Base-by-base conservation (phyloP, 1,140 invertebrate genomes). In the Procambarus clarkii region DNA sequence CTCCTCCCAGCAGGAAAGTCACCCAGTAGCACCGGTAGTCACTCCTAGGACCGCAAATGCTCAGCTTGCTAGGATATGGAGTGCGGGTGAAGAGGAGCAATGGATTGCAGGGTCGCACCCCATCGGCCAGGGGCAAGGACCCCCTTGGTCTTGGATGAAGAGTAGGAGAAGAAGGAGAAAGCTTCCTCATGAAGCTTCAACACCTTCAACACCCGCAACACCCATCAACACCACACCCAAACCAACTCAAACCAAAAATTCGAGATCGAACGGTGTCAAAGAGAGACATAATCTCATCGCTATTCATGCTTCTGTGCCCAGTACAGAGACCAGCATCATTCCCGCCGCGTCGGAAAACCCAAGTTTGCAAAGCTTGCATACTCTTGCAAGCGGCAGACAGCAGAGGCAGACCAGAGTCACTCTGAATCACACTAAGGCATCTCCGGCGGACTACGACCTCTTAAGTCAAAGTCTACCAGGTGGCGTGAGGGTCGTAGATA, bases 21-120 rank as follows among this genome's bases (percentile, higher is more conserved):
- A 45, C 15, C 69, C 83, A 11, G 8, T 45, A 2, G n/a, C n/a
- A n/a, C 48, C 71, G 46, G 34, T 77, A 4, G 64, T 44, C 11
- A 46, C 60, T 8, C 15, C 64, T 0, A 71, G 64, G 48, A 34
- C 84, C 21, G 84, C 48, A 3, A n/a, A 50, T 15, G 71, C 64
- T 46, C 84, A 86, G 46, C 84, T 86, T 45, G 84, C 84, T 9
- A 86, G 84, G n/a, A 86, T 86, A 76, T 86, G 84, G 84, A 86
- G 71, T 45, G 84, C 84, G 4, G 84, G 84, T 0, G 83, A 85
- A 69, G 84, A 50, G 9, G 84, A 86, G 3, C 71, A 86, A 46
- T 86, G 84, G 84, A 76, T 50, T n/a, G 71, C n/a, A 15, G 84
- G 84, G 11, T 44, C 60, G 3, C 18, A 54, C 11, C 34, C 60